A percentile compares a stretch with the other conserved stretches of the same genome.
Conservation (phyloP, 2,113 vertebrate species). For the Alligator sinensis region DNA sequence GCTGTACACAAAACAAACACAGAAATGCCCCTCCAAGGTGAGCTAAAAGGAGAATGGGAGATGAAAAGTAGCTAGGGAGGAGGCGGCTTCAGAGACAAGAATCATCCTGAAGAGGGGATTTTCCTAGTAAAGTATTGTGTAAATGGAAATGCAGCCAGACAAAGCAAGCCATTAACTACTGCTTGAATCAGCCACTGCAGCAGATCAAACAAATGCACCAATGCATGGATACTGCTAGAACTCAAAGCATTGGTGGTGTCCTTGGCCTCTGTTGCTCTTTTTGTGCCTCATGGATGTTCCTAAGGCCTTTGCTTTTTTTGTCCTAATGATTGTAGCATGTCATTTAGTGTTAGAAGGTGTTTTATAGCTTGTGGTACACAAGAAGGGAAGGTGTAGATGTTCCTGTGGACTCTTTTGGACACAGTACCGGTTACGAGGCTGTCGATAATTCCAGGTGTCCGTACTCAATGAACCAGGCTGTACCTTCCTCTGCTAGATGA, state of each 20-base stretch:
- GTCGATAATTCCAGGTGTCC: too few relatives aligned
- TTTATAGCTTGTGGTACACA: too few relatives aligned
- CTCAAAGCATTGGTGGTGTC: too few relatives aligned
- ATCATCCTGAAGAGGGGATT: background rate
- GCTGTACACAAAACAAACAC: background rate
- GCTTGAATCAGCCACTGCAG: background rate
- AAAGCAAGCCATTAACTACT: background rate
- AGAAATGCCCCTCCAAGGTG: background rate
- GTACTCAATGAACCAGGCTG: background rate
- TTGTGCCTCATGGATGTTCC: too few relatives aligned
- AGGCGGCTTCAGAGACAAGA: background rate
- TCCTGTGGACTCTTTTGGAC: too few relatives aligned
- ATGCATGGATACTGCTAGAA: too few relatives aligned
- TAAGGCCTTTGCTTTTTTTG: too few relatives aligned
- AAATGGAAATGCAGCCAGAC: background rate
- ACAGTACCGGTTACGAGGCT: too few relatives aligned
- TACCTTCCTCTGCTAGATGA: background rate
- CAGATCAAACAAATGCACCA: background rate
- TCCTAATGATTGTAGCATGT: too few relatives aligned
- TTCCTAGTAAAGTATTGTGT: background rate
- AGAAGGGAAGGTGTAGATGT: too few relatives aligned
- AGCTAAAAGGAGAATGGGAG: background rate
- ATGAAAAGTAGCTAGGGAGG: background rate
- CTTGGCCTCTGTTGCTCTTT: too few relatives aligned
- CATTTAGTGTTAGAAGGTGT: too few relatives aligned